Conservation (phyloP, 2,113 vertebrate species). For the Holacanthus passer region DNA sequence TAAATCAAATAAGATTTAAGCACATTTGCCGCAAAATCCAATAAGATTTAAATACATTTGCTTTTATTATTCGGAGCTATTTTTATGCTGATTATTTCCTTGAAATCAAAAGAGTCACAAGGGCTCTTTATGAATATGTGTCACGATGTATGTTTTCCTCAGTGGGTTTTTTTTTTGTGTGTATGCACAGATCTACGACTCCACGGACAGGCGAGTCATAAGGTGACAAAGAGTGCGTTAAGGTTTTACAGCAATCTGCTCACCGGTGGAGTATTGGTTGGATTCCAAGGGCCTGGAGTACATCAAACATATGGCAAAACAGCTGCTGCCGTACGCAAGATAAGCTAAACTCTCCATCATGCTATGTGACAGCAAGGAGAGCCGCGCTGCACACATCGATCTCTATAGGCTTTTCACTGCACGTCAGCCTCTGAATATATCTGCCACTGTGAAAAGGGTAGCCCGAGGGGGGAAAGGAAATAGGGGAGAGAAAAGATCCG, state of each 20-base stretch:
- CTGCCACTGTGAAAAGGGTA: constrained; percentile 66
- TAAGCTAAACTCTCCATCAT: constrained; percentile 77
- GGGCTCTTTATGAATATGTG: background rate
- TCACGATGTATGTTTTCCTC: constrained; percentile 19
- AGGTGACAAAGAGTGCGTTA: constrained; percentile 64
- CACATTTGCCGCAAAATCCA: constrained; percentile 47
- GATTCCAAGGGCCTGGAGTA: constrained; percentile 63
- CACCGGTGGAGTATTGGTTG: constrained; percentile 65
- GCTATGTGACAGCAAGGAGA: constrained; percentile 67
- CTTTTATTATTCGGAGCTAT: constrained; percentile 34
- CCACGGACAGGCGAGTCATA: constrained; percentile 38
- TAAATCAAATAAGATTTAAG: constrained; percentile 61
- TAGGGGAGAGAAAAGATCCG: constrained; percentile 2
- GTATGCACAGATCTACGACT: constrained; percentile 33
- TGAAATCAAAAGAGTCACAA: constrained; percentile 20
- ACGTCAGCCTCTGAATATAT: constrained; percentile 73
- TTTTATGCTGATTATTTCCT: constrained; percentile 21
- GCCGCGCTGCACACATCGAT: constrained; percentile 68
- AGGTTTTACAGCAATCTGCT: constrained; percentile 66
- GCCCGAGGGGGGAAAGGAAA: constrained; percentile 45
- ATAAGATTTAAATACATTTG: constrained; percentile 48
- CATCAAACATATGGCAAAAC: constrained; percentile 73
- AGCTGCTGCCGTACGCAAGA: constrained; percentile 67
- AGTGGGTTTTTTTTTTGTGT: constrained; percentile 18
- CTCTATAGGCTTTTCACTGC: constrained; percentile 71